A percentile compares a stretch with the other conserved stretches of the same genome.
Conservation (phyloP, 2,113 vertebrate genomes). For the Nannospalax galili region DNA sequence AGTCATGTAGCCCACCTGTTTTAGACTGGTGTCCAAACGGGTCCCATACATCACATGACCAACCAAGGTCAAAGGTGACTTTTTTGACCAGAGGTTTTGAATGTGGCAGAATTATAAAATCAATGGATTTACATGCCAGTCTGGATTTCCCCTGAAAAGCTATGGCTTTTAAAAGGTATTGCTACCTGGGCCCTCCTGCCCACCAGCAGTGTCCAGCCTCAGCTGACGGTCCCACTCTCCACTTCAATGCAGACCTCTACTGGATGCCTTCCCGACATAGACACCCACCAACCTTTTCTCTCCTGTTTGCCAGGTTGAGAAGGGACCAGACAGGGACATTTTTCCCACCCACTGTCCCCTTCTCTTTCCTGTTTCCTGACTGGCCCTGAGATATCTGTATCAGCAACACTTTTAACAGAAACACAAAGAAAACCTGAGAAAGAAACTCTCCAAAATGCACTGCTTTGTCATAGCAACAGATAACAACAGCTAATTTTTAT, state of each 20-base stretch:
- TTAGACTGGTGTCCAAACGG: fast-evolving
- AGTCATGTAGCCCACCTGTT: not conserved
- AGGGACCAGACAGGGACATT: not conserved
- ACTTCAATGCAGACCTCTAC: not conserved
- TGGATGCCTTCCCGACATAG: not conserved
- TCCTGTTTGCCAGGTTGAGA: not conserved
- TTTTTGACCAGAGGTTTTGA: not conserved
- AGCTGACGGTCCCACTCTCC: fast-evolving
- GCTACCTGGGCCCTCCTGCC: not conserved
- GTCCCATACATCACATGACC: fast-evolving
- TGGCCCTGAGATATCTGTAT: not conserved
- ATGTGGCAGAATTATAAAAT: not conserved
- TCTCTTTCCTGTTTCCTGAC: not conserved
- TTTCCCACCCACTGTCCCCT: not conserved
- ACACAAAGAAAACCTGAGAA: not conserved
- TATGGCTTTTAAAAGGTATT: too few species aligned
- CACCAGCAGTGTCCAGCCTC: not conserved
- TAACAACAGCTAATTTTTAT: slow-evolving; percentile 63
- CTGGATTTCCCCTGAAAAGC: not conserved
- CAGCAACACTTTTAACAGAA: not conserved
- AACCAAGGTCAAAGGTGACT: not conserved
- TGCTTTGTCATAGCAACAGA: not conserved
- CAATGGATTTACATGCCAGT: not conserved
- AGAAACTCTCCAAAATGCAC: not conserved
- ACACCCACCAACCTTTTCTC: not conserved